Evolutionary conservation across 2,888 invertebrate species (phyloP), one percentile per base, ranked within the genome.

Genomic region (Parnassius apollo): DNA sequence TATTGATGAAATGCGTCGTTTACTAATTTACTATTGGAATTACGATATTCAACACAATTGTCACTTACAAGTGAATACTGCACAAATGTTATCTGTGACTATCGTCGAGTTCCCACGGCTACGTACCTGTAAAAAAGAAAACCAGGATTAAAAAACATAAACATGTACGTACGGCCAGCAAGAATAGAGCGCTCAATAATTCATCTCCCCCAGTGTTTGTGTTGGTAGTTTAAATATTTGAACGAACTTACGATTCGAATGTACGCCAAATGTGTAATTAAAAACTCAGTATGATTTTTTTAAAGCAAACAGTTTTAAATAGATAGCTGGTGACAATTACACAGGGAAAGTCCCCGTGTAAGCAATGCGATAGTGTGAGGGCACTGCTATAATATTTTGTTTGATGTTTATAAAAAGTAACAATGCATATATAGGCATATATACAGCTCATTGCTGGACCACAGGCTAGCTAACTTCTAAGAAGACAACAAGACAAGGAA

Each of bases 101-200:
- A 25, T 22, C 60, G 60, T 50, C 57, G 57, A 13, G 22, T 57
- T 66, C 65, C 59, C 66, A 63, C 61, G 58, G 58, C 51, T 22
- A 25, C 49, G 59, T 63, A 67, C 67, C 67, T 67, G 67, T 44
- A 63, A 65, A 61, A 62, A 58, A 62, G 54, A 46, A 66, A 64
- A 61, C 12, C 48, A 53, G 52, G 22, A 62, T 62, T 55, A 65
- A 63, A 63, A 56, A 54, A 55, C 51, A 59, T 49, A 64, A 59
- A 55, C 46, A 18, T 13, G 11, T 46, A 59, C 59, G 25, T 7
- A 35, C 35, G 60, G 59, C 46, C 56, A 25, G 44, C 18, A 57
- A 61, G 52, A 61, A 62, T 49, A 61, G 61, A 56, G 45, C 52
- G 56, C 59, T 65, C 44, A 67, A 65, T 65, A 65, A 63, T 66